phyloP scores from a whole-genome alignment of 2,797 vertebrate genomes.

The Carcharodon carcharias region DNA sequence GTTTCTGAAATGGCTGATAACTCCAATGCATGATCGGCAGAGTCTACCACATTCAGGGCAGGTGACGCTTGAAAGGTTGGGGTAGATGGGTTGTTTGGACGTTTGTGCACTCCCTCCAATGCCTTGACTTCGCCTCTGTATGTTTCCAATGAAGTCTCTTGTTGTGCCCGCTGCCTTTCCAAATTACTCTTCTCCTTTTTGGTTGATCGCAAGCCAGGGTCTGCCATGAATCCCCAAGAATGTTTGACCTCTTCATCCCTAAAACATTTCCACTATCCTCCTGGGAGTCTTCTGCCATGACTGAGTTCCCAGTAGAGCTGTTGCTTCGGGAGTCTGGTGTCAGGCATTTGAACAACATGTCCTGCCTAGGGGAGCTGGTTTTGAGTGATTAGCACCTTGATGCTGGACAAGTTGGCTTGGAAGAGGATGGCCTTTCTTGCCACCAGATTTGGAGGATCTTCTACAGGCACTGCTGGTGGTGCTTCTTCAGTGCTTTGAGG shows the following conservation, averaged over 20 bases:
- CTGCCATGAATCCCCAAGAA: neutral
- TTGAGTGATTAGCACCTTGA: neutral
- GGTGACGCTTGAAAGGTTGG: neutral
- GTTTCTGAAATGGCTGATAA: neutral
- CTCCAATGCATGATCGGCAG: neutral
- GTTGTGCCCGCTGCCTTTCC: accelerated
- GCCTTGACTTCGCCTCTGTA: too few relatives aligned
- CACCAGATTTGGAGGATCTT: neutral
- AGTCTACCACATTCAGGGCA: neutral
- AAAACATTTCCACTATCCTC: neutral
- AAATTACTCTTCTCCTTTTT: neutral
- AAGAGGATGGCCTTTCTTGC: neutral
- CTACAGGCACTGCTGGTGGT: neutral
- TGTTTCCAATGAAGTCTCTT: neutral
- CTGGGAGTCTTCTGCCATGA: neutral
- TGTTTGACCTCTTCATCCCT: neutral
- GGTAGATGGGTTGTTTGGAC: neutral
- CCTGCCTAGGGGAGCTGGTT: neutral
- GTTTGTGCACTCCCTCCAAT: neutral
- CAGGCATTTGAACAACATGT: neutral
- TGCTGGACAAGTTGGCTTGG: neutral
- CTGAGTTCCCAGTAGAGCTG: neutral
- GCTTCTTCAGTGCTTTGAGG: neutral
- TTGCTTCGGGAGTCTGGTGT: neutral
- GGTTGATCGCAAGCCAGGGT: neutral